These are phyloP conservation scores for Diachasma alloeum DNA, from an alignment of 1,140 invertebrate species.

Conservation along the genomic window DNA sequence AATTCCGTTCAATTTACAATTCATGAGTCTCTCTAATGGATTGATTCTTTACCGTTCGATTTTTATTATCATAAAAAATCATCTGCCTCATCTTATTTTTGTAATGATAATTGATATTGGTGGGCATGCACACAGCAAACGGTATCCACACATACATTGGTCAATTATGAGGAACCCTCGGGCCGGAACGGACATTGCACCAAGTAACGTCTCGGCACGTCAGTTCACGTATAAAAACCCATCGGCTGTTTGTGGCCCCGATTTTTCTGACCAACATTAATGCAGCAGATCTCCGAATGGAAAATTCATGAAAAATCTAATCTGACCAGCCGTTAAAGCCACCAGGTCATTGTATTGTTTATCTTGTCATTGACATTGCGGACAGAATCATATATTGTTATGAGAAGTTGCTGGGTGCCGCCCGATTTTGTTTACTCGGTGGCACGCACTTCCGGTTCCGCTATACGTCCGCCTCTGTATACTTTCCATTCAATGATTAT, in stretches of 20 bases:
- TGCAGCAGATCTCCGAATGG: too few relatives aligned
- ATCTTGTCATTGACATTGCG: too few relatives aligned
- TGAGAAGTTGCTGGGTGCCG: background rate
- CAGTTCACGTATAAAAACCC: conserved; percentile 26
- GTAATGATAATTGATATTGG: background rate
- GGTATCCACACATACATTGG: background rate
- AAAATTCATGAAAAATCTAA: too few relatives aligned
- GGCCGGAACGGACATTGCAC: conserved; percentile 63
- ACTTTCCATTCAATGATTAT: background rate
- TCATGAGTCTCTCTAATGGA: too few relatives aligned
- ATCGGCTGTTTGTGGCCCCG: background rate
- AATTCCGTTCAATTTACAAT: background rate
- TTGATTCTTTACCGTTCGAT: background rate
- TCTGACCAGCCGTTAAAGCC: too few relatives aligned
- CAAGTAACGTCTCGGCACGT: conserved; percentile 38
- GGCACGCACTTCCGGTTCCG: background rate
- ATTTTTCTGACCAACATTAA: background rate
- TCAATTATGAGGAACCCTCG: conserved; percentile 53
- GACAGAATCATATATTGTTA: background rate
- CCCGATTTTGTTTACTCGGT: background rate
- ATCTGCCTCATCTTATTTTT: background rate
- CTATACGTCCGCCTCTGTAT: background rate
- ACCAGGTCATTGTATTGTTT: too few relatives aligned
- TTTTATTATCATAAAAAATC: background rate
- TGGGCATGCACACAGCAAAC: background rate